Conservation (phyloP, 2,797 vertebrate species). For the Ptychobarbus kaznakovi region DNA sequence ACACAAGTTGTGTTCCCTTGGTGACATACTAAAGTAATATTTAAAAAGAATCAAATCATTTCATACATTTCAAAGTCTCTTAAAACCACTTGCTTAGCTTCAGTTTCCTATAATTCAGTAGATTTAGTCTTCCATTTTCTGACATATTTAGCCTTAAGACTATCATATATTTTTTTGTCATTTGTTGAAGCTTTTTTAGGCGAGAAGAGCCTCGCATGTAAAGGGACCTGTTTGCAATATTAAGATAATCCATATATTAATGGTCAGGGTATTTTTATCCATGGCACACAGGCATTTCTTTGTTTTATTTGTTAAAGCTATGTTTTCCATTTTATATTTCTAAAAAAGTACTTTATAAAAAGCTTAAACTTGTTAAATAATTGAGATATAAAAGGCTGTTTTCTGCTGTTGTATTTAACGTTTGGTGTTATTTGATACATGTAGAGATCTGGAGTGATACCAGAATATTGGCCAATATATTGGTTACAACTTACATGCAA, state of each 20-base stretch:
- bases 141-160: not conserved
- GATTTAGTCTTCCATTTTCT: not conserved
- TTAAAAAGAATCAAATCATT: conserved; percentile 14
- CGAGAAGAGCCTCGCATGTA: not conserved
- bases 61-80: not conserved
- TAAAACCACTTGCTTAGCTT: not conserved
- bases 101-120: not conserved
- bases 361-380: not conserved
- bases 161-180: not conserved
- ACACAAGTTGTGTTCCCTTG: conserved; percentile 40
- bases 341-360: not conserved
- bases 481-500: not conserved
- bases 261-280: not conserved
- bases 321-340: not conserved
- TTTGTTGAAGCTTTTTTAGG: not conserved
- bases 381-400: too few species aligned
- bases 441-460: not conserved
- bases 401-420: not conserved
- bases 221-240: not conserved
- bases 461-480: not conserved
- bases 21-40: conserved; percentile 37
- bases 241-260: not conserved
- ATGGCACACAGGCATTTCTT: not conserved
- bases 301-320: not conserved
- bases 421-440: not conserved